A percentile compares a stretch with the other conserved stretches of the same genome.
Evolutionary conservation across 2,888 invertebrate species (phyloP).

Genomic region (Lycia hirtaria): DNA sequence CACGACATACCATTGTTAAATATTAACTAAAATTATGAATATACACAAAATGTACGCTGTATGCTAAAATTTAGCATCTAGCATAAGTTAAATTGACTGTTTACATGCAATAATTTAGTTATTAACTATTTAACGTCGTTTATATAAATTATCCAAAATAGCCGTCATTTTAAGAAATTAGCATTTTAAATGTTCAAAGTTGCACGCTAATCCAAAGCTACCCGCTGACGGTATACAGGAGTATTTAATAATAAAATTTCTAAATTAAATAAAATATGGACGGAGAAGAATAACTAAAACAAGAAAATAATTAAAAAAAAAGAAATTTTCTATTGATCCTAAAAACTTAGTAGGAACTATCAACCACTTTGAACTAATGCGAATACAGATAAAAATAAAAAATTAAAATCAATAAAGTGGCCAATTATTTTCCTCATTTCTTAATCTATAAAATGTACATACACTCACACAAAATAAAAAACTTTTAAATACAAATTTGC

Average conservation of each 20-base stretch:
- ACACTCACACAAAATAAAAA: slow-evolving; percentile 36
- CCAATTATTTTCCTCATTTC: slow-evolving; percentile 55
- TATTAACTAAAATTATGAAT: too few relatives aligned
- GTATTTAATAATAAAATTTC: background rate
- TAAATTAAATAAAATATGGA: slow-evolving; percentile 22
- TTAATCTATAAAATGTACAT: slow-evolving; percentile 43
- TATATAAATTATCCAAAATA: too few relatives aligned
- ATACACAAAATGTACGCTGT: too few relatives aligned
- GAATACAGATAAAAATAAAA: slow-evolving; percentile 46
- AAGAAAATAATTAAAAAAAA: slow-evolving; percentile 19
- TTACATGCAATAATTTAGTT: too few relatives aligned
- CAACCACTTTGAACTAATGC: slow-evolving; percentile 67
- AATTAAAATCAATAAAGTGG: slow-evolving; percentile 58
- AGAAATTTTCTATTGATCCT: slow-evolving; percentile 38
- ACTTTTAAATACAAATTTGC: slow-evolving; percentile 4
- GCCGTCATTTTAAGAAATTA: too few relatives aligned
- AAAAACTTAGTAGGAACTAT: slow-evolving; percentile 74
- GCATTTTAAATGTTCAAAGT: too few relatives aligned
- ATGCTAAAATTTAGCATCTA: too few relatives aligned
- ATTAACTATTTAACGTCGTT: too few relatives aligned
- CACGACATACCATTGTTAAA: too few relatives aligned
- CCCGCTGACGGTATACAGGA: too few relatives aligned
- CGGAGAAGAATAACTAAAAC: slow-evolving; percentile 27
- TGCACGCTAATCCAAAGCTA: too few relatives aligned
- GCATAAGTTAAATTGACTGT: too few relatives aligned